Percentiles rank a stretch among this genome's conserved stretches.
Conservation (phyloP, 2,797 vertebrate genomes). For the Eupleurogrammus muticus region DNA sequence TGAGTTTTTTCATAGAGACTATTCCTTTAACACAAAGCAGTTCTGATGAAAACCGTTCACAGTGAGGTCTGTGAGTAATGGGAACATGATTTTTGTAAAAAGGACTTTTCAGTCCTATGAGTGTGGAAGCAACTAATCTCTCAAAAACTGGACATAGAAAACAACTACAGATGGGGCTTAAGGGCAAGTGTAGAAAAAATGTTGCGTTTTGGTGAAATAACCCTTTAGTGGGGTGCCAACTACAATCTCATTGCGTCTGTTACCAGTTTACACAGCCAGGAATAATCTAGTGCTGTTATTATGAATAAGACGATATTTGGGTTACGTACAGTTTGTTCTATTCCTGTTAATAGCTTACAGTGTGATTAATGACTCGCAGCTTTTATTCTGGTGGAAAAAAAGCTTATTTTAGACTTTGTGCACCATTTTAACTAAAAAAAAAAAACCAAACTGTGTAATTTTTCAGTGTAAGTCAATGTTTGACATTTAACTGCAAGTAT, state of each 20-base stretch:
- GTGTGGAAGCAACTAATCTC: not conserved
- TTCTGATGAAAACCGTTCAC: constrained; percentile 10
- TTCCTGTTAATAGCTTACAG: too few relatives aligned
- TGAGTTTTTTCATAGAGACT: not conserved
- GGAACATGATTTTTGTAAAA: not conserved
- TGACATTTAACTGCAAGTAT: too few relatives aligned
- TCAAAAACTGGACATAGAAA: not conserved
- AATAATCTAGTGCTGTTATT: too few relatives aligned
- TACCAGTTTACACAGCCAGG: too few relatives aligned
- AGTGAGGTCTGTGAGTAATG: not conserved
- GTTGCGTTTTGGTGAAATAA: not conserved
- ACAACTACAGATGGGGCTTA: not conserved
- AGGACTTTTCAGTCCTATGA: not conserved
- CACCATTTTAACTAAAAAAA: too few relatives aligned
- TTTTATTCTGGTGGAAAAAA: too few relatives aligned
- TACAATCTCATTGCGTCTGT: not conserved
- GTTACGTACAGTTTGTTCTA: too few relatives aligned
- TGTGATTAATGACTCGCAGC: too few relatives aligned
- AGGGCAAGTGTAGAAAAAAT: not conserved
- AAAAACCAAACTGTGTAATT: too few relatives aligned
- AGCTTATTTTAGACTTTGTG: too few relatives aligned
- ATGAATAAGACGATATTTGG: too few relatives aligned
- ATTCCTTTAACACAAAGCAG: not conserved
- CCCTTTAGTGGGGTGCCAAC: not conserved
- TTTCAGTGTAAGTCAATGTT: too few relatives aligned